Percentiles rank a stretch among this genome's conserved stretches.
Evolutionary conservation across 2,888 invertebrate species (phyloP).

Genomic region (Cynaeus angustus): DNA sequence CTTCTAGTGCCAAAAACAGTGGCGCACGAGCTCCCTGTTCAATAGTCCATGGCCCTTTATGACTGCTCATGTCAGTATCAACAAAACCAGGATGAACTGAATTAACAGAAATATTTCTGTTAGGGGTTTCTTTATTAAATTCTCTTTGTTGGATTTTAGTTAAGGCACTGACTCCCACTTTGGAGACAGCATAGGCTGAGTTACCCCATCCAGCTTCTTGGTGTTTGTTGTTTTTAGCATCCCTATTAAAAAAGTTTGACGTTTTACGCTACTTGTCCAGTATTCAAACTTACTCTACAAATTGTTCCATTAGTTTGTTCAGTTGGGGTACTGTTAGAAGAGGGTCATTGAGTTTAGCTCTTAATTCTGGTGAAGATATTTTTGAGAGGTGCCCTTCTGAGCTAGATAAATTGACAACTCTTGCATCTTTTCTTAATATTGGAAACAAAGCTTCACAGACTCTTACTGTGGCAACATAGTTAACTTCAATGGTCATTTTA

Average conservation of each 20-base stretch:
- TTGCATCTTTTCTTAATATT: conserved; percentile 79
- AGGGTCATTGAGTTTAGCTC: conserved; percentile 74
- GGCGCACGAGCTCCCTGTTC: conserved; percentile 77
- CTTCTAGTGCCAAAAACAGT: conserved; percentile 78
- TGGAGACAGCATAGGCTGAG: conserved; percentile 81
- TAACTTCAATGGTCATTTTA: conserved; percentile 79
- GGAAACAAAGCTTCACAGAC: conserved; percentile 83
- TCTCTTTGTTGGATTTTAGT: conserved; percentile 79
- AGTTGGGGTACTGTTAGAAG: conserved; percentile 76
- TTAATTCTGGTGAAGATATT: conserved; percentile 76
- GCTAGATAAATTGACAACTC: conserved; percentile 86
- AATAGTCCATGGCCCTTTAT: conserved; percentile 77
- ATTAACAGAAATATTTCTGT: conserved; percentile 80
- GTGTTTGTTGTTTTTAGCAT: conserved; percentile 60
- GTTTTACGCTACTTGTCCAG: background rate
- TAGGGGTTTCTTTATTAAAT: conserved; percentile 71
- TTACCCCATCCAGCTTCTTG: conserved; percentile 65
- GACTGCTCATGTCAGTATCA: conserved; percentile 84
- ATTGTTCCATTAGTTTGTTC: conserved; percentile 78
- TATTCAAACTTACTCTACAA: conserved; percentile 76
- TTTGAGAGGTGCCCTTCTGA: conserved; percentile 77
- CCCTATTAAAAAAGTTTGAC: conserved; percentile 51
- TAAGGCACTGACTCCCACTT: conserved; percentile 82
- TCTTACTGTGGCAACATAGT: conserved; percentile 79
- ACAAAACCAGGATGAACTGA: conserved; percentile 86